These are phyloP conservation scores for Trimorus sp. DNA, from an alignment of 2,888 invertebrate genomes.

Conservation along the genomic window DNA sequence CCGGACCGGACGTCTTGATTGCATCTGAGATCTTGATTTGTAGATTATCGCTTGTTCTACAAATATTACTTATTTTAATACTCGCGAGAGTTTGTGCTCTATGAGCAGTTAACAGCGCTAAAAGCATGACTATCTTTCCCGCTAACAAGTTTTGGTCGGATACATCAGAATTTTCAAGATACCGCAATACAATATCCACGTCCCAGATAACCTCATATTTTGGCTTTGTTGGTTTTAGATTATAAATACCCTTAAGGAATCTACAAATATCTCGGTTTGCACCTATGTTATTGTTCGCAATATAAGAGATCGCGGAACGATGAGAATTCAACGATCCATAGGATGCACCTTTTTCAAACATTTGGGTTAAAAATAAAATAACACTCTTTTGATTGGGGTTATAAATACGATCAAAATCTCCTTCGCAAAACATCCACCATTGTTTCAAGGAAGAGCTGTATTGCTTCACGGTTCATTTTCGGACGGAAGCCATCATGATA, in stretches of 20 bases:
- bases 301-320: conserved; percentile 52
- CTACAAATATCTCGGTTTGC: conserved; percentile 53
- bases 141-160: conserved; percentile 34
- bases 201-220: conserved; percentile 68
- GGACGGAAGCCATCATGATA: no score
- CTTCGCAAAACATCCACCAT: no score
- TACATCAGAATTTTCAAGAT: conserved; percentile 28
- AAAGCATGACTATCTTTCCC: conserved; percentile 40
- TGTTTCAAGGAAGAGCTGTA: no score
- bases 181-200: conserved; percentile 61
- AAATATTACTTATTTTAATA: conserved; percentile 57
- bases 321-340: conserved; percentile 18
- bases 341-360: conserved; percentile 3
- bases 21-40: conserved; percentile 53
- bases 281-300: conserved; percentile 43
- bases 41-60: conserved; percentile 3
- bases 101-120: conserved; percentile 66
- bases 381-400: neutral
- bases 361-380: no score
- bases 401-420: neutral
- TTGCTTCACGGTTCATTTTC: no score
- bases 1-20: conserved; percentile 62
- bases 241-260: conserved; percentile 67
- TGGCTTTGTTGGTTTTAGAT: conserved; percentile 60
- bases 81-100: conserved; percentile 55